Evolutionary conservation across 2,113 vertebrate genomes (phyloP), one percentile per base, ranked within the genome.

Genomic region (Pteruthius melanotis): DNA sequence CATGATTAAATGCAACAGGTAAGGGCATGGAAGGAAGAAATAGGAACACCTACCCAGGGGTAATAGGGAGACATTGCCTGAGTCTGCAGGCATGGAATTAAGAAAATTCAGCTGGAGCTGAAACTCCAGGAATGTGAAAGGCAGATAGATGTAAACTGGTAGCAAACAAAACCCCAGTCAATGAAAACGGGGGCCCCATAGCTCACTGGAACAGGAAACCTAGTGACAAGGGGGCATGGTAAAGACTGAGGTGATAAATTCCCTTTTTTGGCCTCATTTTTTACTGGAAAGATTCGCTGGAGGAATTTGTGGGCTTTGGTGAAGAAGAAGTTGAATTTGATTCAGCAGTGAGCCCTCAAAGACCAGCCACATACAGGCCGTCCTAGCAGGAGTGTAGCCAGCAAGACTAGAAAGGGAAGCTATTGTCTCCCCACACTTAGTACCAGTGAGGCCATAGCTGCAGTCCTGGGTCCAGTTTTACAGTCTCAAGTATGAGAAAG

Each of bases 121-220:
- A 80, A 83, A 83, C 12, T 47, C 3, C 56, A 64, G 31, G 15
- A 9, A 26, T 53, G 11, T 71, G 56, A 87, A 76, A 37, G 31
- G 23, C 15, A 70, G 35, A 9, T 69, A 50, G 35, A 52, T 1
- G 1, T 50, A 50, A 37, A 7, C 2, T 47, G 33, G 30, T n/a
- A 24, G 45, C 6, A 74, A 71, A 57, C 72, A 75, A 76, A 24
- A 0, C 4, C 12, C 42, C 15, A 22, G 4, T 7, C 30, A 75
- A 66, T 30, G 27, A 42, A 91, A 79, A 52, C 0, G 0, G 13
- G 5, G 8, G 4, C 11, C 17, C 11, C 10, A 22, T 5, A 4
- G 7, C 63, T 80, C 78, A 61, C 35, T 61, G 57, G 19, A n/a
- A 52, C 6, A 18, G 31, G 39, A 77, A 72, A 63, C 2, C 4